These are phyloP conservation scores for Heliconius erato DNA, from an alignment of 2,888 invertebrate genomes.

Conservation along the genomic window DNA sequence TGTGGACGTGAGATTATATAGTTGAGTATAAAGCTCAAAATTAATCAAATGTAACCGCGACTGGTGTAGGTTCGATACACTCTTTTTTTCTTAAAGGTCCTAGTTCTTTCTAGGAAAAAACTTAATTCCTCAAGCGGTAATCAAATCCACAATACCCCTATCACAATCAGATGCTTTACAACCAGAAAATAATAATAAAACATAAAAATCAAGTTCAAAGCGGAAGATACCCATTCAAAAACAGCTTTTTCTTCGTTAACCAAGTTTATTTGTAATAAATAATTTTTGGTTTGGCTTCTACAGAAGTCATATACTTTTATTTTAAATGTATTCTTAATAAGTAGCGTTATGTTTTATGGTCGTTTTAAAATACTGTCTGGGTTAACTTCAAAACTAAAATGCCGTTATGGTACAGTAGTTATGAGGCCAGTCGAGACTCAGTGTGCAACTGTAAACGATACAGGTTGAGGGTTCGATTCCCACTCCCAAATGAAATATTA, in stretches of 20 bases:
- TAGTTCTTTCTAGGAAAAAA: too few relatives aligned
- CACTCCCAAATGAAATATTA: too few relatives aligned
- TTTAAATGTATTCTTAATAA: conserved; percentile 36
- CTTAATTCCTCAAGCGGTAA: too few relatives aligned
- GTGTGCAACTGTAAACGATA: too few relatives aligned
- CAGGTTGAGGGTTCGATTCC: too few relatives aligned
- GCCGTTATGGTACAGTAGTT: background rate
- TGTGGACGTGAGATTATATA: too few relatives aligned
- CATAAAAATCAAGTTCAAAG: background rate
- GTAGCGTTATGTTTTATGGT: conserved; percentile 25
- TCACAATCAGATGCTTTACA: background rate
- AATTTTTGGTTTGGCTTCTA: conserved; percentile 58
- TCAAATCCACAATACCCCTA: too few relatives aligned
- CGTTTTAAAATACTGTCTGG: conserved; percentile 10
- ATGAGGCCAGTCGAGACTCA: background rate
- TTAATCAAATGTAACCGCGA: too few relatives aligned
- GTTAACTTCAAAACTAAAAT: background rate
- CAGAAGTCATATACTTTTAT: conserved; percentile 54
- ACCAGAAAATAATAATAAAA: background rate
- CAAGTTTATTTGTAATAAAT: conserved; percentile 58
- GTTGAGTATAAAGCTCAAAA: too few relatives aligned
- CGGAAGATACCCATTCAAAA: conserved; percentile 47
- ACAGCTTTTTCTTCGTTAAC: conserved; percentile 54
- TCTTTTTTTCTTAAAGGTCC: too few relatives aligned
- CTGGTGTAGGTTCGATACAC: too few relatives aligned